Evolutionary conservation across 2,888 invertebrate species (phyloP).

Genomic region (Dryadula phaetusa): DNA sequence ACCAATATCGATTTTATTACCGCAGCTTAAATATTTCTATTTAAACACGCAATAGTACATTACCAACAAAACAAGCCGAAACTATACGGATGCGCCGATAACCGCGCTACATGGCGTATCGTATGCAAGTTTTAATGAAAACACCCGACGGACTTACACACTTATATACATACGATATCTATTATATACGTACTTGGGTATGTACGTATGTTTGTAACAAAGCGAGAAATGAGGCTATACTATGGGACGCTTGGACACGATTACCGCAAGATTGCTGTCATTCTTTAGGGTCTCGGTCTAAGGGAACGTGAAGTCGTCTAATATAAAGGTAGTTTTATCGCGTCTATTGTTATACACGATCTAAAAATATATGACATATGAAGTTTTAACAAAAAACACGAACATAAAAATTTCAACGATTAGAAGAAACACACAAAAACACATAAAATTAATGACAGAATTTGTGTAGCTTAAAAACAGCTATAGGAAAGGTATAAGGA

Average conservation of each 20-base stretch:
- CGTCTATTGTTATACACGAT: not conserved
- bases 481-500: too few species aligned
- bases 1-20: slow-evolving; percentile 25
- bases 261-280: slow-evolving; percentile 76
- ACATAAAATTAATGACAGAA: too few species aligned
- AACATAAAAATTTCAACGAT: not conserved
- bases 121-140: slow-evolving; percentile 80
- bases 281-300: slow-evolving; percentile 59
- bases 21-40: slow-evolving; percentile 24
- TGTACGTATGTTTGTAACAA: not conserved
- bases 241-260: slow-evolving; percentile 56
- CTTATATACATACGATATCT: slow-evolving; percentile 3
- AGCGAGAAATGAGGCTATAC: slow-evolving; percentile 17
- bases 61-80: slow-evolving; percentile 45
- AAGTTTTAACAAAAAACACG: not conserved
- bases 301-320: not conserved
- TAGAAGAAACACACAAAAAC: too few species aligned
- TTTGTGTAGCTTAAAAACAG: too few species aligned
- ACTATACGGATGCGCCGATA: slow-evolving; percentile 35
- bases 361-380: not conserved
- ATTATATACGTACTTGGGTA: not conserved
- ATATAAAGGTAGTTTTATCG: not conserved
- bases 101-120: slow-evolving; percentile 36
- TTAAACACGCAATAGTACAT: slow-evolving; percentile 27
- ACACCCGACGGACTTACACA: slow-evolving; percentile 51